Evolutionary conservation across 2,797 vertebrate species (phyloP), one percentile per base, ranked within the genome.

Genomic region (Spondyliosoma cantharus): DNA sequence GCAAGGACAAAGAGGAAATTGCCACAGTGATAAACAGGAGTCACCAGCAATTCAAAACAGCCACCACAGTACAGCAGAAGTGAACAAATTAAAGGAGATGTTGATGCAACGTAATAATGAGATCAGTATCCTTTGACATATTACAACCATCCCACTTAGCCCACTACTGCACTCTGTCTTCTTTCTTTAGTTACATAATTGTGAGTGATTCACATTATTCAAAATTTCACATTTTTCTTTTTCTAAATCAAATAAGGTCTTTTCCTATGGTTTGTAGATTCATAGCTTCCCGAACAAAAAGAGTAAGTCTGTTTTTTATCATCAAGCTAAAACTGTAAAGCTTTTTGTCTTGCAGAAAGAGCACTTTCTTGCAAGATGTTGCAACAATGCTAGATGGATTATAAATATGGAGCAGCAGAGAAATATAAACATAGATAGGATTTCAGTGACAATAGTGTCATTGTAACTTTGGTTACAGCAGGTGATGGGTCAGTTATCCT

Each of bases 121-220:
- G 93, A 98, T 98, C 86, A 95, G 95, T 98, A 98, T 98, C 97
- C 96, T 98, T 97, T 91, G 42, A 68, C 12, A 45, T 56, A 3
- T 13, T 45, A 56, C 57, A 14, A 3, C 3, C 19, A 62, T 22
- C 5, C 59, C 19, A 42, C 53, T 25, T 45, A n/a, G n/a, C n/a
- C n/a, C n/a, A n/a, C n/a, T 20, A 63, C 32, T 37, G 32, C 32
- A 37, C 32, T 32, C 7, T 37, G 32, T 37, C 32, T 37, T 37
- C 8, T 37, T 37, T 37, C 32, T 37, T 37, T 37, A 37, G 32
- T 37, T 37, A 37, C 32, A 37, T 37, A 37, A 37, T 37, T 48
- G 24, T 17, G 29, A 19, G 3, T 22, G 8, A 68, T 29, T 45
- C 24, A 59, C 45, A n/a, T 27, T n/a, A 27, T 27, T 52, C 1